Evolutionary conservation across 2,888 invertebrate species (phyloP).

Genomic region (Trisateles emortualis): DNA sequence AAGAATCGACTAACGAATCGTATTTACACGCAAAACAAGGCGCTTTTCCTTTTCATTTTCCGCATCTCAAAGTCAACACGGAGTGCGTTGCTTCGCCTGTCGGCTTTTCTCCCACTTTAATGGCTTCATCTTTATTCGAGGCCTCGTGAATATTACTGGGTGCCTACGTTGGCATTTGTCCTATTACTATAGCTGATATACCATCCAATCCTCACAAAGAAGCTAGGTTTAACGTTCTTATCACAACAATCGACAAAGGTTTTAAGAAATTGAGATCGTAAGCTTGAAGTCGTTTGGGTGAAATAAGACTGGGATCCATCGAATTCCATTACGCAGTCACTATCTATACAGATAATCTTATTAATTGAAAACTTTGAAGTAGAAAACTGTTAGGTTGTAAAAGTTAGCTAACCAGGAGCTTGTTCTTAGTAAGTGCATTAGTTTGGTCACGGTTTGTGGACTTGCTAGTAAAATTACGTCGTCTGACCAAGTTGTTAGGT

Average conservation of each 20-base stretch:
- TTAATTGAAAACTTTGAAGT: slow-evolving; percentile 26
- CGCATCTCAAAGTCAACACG: slow-evolving; percentile 62
- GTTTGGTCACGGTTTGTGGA: slow-evolving; percentile 21
- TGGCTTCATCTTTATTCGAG: slow-evolving; percentile 64
- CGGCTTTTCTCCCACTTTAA: slow-evolving; percentile 56
- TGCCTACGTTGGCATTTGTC: slow-evolving; percentile 44
- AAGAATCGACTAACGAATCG: slow-evolving; percentile 65
- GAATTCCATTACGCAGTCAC: background rate
- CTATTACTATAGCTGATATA: slow-evolving; percentile 38
- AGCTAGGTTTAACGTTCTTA: slow-evolving; percentile 14
- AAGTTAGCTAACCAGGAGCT: background rate
- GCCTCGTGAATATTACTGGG: slow-evolving; percentile 54
- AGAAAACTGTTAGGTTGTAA: background rate
- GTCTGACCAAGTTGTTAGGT: slow-evolving; percentile 22
- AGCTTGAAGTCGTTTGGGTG: background rate
- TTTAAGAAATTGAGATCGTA: slow-evolving; percentile 7
- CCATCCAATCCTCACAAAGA: slow-evolving; percentile 25
- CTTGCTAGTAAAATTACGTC: slow-evolving; percentile 15
- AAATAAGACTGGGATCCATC: background rate
- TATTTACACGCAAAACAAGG: slow-evolving; percentile 59
- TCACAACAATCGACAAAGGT: slow-evolving; percentile 1
- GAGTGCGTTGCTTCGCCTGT: slow-evolving; percentile 54
- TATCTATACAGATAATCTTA: slow-evolving; percentile 23
- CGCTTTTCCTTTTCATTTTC: slow-evolving; percentile 60
- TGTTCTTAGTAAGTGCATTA: slow-evolving; percentile 10